phyloP scores from a whole-genome alignment of 1,140 invertebrate species.

The Trichonephila clavata region DNA sequence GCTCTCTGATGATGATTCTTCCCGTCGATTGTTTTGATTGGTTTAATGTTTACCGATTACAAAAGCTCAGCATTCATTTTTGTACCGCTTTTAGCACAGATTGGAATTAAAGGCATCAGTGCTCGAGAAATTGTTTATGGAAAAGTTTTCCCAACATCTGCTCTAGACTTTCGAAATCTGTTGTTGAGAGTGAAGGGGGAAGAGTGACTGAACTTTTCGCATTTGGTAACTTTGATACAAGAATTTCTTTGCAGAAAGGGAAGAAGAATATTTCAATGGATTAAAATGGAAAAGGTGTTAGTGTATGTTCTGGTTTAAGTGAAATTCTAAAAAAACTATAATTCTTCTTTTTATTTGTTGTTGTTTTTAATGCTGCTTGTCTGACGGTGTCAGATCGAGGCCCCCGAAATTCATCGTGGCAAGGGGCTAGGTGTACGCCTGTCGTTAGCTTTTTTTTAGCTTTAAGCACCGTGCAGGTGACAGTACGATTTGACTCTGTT shows the following conservation, averaged over 20 bases:
- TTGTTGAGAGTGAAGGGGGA: not conserved
- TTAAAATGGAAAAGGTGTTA: not conserved
- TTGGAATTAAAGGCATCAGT: too few relatives aligned
- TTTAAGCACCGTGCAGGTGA: too few relatives aligned
- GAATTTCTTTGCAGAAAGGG: not conserved
- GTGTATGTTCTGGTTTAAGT: too few relatives aligned
- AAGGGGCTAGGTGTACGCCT: too few relatives aligned
- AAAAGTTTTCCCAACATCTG: slow-evolving; percentile 15
- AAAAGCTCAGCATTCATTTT: not conserved
- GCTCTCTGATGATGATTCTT: not conserved
- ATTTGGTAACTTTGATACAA: not conserved
- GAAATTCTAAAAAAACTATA: too few relatives aligned
- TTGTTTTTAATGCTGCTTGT: too few relatives aligned
- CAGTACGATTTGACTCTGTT: too few relatives aligned
- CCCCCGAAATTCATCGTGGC: too few relatives aligned
- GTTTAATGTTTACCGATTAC: slow-evolving; percentile 20
- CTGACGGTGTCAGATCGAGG: too few relatives aligned
- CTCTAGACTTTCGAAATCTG: not conserved
- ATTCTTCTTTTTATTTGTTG: too few relatives aligned
- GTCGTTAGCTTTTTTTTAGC: too few relatives aligned
- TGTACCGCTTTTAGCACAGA: not conserved
- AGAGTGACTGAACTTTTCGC: not conserved
- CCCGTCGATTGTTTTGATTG: not conserved
- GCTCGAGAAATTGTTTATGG: not conserved
- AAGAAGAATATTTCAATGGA: not conserved